phyloP scores from a whole-genome alignment of 2,113 vertebrate species.

The Strix aluco region DNA sequence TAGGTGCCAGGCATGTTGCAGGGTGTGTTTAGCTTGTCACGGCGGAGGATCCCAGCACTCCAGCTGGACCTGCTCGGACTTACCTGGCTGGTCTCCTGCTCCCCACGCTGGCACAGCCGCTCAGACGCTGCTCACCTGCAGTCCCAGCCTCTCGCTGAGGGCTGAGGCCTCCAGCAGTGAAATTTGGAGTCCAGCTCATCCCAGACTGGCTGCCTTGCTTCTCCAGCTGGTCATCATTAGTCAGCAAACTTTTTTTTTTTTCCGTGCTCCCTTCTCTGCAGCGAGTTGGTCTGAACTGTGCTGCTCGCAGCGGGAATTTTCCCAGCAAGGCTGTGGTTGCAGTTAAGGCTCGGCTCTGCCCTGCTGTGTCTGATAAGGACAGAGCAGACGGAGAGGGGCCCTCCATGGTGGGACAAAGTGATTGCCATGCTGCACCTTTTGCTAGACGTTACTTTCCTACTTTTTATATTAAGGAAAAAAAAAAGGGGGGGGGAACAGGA shows the following conservation, averaged over 20 bases:
- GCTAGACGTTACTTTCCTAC: background rate
- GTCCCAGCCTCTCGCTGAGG: background rate
- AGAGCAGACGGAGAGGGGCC: background rate
- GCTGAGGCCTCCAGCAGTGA: background rate
- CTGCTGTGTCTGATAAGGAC: fast-evolving
- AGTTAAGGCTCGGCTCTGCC: background rate
- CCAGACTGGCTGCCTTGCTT: background rate
- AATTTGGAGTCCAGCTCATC: background rate
- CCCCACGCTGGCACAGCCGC: fast-evolving
- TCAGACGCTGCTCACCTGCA: background rate
- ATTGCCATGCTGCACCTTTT: background rate
- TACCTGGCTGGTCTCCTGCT: background rate
- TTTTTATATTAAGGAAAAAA: background rate
- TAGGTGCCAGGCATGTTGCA: background rate
- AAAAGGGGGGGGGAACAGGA: fast-evolving
- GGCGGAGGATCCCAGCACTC: background rate
- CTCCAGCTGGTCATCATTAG: background rate
- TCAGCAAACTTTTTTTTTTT: background rate
- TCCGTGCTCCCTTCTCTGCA: background rate
- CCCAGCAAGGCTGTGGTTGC: background rate
- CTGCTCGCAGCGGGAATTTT: fast-evolving
- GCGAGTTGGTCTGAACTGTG: background rate
- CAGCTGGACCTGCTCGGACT: background rate
- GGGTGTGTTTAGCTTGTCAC: background rate
- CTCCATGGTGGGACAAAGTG: background rate